phyloP scores from a whole-genome alignment of 23 tunicate species.

The Halocynthia aurantium region DNA sequence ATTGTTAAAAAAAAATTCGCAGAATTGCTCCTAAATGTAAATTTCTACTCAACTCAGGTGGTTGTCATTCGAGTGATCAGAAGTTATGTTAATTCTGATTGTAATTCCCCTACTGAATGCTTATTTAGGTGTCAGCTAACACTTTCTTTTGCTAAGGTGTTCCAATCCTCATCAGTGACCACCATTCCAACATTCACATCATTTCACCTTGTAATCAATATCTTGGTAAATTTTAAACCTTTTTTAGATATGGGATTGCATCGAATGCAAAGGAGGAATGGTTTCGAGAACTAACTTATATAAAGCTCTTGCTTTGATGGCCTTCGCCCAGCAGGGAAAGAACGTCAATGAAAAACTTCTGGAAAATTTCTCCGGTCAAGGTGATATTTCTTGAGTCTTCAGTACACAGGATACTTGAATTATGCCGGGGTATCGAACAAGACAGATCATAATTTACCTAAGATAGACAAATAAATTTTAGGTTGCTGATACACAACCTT shows the following conservation, averaged over 20 bases:
- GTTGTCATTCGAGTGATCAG: too few relatives aligned
- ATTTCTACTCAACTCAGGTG: too few relatives aligned
- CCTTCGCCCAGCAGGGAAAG: slow-evolving; percentile 90
- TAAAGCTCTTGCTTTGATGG: slow-evolving; percentile 79
- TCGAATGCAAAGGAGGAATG: slow-evolving; percentile 57
- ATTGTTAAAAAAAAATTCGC: too few relatives aligned
- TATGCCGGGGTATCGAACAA: background rate
- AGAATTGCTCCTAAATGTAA: too few relatives aligned
- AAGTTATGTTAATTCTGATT: too few relatives aligned
- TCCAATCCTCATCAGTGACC: too few relatives aligned
- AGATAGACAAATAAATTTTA: too few relatives aligned
- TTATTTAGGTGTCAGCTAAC: too few relatives aligned
- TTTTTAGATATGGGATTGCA: slow-evolving; percentile 66
- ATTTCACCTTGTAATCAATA: background rate
- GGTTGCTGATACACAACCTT: too few relatives aligned
- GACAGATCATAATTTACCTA: too few relatives aligned
- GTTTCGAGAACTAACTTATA: slow-evolving; percentile 52
- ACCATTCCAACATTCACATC: background rate
- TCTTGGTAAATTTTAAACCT: background rate
- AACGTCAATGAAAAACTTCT: slow-evolving; percentile 60
- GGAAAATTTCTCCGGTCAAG: slow-evolving; percentile 81
- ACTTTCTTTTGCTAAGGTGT: too few relatives aligned
- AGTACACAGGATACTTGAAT: background rate
- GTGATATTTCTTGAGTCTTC: slow-evolving; percentile 10
- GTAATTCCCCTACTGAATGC: too few relatives aligned